Percentiles rank a stretch among this genome's conserved stretches.
Conservation (phyloP, 1,140 invertebrate species). For the Pantala flavescens region DNA sequence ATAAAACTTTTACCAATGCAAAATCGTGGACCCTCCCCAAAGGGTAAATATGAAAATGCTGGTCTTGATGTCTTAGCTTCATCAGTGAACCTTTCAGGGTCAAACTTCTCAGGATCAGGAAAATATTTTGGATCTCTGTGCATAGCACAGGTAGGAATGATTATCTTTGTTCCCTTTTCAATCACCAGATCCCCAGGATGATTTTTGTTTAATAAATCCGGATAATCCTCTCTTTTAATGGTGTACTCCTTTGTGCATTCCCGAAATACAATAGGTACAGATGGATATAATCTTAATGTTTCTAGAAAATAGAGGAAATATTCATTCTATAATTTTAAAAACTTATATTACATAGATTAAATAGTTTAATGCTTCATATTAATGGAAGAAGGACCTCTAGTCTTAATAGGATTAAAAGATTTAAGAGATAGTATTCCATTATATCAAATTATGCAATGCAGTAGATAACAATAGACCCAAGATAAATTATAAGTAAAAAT, state of each 20-base stretch:
- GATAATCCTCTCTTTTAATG: slow-evolving; percentile 15
- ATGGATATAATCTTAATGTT: slow-evolving; percentile 45
- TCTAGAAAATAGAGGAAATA: slow-evolving; percentile 25
- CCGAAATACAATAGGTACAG: slow-evolving; percentile 42
- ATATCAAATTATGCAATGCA: too few species aligned
- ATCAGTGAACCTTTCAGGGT: slow-evolving; percentile 60
- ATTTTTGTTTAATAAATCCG: background rate
- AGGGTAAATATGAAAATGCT: slow-evolving; percentile 43
- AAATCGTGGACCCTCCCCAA: slow-evolving; percentile 50
- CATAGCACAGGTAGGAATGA: slow-evolving; percentile 44
- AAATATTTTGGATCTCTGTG: slow-evolving; percentile 55
- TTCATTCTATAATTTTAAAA: too few species aligned
- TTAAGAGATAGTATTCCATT: too few species aligned
- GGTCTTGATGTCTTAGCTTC: slow-evolving; percentile 33
- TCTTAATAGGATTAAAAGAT: too few species aligned
- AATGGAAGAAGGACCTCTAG: too few species aligned
- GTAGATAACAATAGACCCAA: too few species aligned
- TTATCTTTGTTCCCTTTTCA: slow-evolving; percentile 41
- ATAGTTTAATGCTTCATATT: too few species aligned
- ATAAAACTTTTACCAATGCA: slow-evolving; percentile 44
- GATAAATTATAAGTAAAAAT: too few species aligned
- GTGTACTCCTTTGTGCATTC: slow-evolving; percentile 35
- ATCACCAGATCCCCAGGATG: slow-evolving; percentile 32
- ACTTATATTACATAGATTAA: too few species aligned
- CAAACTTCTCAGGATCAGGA: slow-evolving; percentile 54